Conservation (phyloP, 2,888 invertebrate genomes). For the Harpalus rufipes region DNA sequence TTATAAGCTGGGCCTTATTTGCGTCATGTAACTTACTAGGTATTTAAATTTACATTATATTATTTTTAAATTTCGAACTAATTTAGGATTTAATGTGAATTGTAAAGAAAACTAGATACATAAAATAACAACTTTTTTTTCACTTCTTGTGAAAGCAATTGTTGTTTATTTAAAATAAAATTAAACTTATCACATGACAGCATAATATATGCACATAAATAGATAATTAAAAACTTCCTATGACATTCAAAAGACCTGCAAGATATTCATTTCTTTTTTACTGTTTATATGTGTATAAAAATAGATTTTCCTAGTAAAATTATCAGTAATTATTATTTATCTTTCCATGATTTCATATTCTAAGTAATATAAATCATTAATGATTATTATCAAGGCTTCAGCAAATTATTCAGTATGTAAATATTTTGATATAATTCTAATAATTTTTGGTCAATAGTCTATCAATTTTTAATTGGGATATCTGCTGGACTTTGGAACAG, state of each 20-base stretch:
- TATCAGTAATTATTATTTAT: slow-evolving; percentile 7
- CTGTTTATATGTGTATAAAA: slow-evolving; percentile 18
- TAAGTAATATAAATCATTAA: background rate
- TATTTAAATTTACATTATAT: no score
- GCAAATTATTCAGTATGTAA: background rate
- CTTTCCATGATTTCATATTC: background rate
- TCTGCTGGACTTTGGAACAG: background rate
- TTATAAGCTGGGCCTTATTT: no score
- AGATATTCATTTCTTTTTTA: slow-evolving; percentile 4
- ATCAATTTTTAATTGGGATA: background rate
- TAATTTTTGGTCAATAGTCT: background rate
- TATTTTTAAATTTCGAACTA: no score
- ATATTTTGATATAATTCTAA: background rate
- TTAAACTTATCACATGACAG: slow-evolving; percentile 20
- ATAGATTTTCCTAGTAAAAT: slow-evolving; percentile 3
- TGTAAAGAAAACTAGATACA: background rate
- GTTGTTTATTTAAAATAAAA: slow-evolving; percentile 16
- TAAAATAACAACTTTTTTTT: slow-evolving; percentile 1
- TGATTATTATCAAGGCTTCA: background rate
- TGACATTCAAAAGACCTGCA: slow-evolving; percentile 49
- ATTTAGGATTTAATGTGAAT: no score
- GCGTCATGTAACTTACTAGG: no score
- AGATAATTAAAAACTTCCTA: slow-evolving; percentile 38
- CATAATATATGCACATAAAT: slow-evolving; percentile 37
- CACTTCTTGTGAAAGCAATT: background rate